phyloP scores from a whole-genome alignment of 2,888 invertebrate species.

The Drosophila crucigera region DNA sequence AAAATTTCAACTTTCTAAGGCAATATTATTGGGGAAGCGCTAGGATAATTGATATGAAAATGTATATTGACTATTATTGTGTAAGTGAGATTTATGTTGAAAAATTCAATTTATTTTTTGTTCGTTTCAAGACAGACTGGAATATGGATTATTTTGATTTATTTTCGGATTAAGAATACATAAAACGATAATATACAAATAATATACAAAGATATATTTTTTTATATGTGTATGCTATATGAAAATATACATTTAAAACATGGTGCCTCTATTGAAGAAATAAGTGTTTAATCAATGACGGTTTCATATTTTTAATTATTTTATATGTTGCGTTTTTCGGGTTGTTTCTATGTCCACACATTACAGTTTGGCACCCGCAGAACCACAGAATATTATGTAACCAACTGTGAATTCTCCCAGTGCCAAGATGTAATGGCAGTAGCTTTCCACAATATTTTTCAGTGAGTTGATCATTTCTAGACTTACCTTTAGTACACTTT shows the following conservation, averaged over 20 bases:
- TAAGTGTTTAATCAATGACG: background rate
- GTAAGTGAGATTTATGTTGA: background rate
- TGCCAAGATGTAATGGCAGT: slow-evolving; percentile 84
- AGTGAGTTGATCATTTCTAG: background rate
- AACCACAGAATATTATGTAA: slow-evolving; percentile 84
- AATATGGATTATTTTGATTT: background rate
- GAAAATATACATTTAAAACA: background rate
- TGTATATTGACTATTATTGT: background rate
- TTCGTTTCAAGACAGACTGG: background rate
- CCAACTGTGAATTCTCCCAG: slow-evolving; percentile 86
- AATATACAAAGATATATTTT: background rate
- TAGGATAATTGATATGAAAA: background rate
- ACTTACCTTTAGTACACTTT: slow-evolving; percentile 18
- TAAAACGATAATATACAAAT: background rate
- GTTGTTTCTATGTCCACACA: slow-evolving; percentile 44
- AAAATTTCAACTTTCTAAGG: background rate
- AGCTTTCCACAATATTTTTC: background rate
- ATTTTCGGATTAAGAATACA: background rate
- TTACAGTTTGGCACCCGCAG: slow-evolving; percentile 86
- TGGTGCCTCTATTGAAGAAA: background rate
- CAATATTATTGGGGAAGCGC: background rate
- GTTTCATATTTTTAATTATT: background rate
- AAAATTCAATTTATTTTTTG: background rate
- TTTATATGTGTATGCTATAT: background rate
- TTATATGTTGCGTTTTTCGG: background rate